A percentile compares a stretch with the other conserved stretches of the same genome.
Evolutionary conservation across 2,888 invertebrate genomes (phyloP).

Genomic region (Chrysotoxum bicinctum): DNA sequence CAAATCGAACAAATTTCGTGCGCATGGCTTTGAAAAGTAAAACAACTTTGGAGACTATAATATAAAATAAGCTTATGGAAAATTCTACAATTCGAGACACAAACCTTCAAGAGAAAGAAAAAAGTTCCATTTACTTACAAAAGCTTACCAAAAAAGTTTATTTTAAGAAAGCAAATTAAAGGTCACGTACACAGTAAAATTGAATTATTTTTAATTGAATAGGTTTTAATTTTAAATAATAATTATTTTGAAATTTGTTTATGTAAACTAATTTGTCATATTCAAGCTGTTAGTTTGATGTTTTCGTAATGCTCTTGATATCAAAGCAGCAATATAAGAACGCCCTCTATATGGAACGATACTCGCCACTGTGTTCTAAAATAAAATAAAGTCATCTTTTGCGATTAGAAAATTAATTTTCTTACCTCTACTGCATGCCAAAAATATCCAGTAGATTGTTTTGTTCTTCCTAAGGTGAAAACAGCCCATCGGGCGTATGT

Average conservation of each 20-base stretch:
- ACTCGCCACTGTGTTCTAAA: constrained; percentile 40
- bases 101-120: background rate
- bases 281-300: constrained; percentile 55
- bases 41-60: background rate
- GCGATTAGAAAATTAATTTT: too few species aligned
- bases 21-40: background rate
- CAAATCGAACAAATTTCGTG: background rate
- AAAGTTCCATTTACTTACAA: background rate
- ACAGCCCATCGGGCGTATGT: constrained; percentile 89
- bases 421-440: constrained; percentile 90
- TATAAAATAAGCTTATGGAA: background rate
- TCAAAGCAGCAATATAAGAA: background rate
- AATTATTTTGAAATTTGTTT: background rate
- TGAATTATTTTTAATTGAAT: too few species aligned
- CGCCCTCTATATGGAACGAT: constrained; percentile 42
- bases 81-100: background rate
- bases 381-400: background rate
- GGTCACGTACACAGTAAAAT: background rate
- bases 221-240: background rate
- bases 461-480: constrained; percentile 89
- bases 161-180: background rate
- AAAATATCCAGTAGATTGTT: constrained; percentile 93
- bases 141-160: background rate
- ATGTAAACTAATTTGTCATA: constrained; percentile 48
- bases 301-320: constrained; percentile 35